Base-by-base conservation (phyloP, 2,888 invertebrate species). In the Theodoxus fluviatilis region DNA sequence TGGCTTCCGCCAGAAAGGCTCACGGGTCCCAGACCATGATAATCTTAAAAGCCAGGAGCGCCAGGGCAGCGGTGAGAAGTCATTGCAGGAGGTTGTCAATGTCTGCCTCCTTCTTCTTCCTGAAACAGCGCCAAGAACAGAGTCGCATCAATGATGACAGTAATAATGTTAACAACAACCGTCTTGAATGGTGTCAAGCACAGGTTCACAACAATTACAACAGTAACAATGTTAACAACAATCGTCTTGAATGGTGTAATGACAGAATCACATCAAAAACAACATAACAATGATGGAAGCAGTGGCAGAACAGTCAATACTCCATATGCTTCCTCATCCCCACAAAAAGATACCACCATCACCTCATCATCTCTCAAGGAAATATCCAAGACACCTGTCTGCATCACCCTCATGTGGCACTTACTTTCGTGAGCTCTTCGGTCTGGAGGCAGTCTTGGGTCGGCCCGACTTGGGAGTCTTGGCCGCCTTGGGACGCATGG, bases 401-500 rank as follows among this genome's bases (percentile, higher is more conserved):
- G 15, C 22, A 28, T 37, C 9, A 18, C 12, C 25, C 7, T 22
- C 61, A 22, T 35, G 18, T 43, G 22, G n/a, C 66, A 69, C 80
- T 81, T 78, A 86, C 85, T 84, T 85, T 78, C 83, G 85, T 15
- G 85, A 83, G 49, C 85, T 83, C 74, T 86, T 86, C 31, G 86
- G 84, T 75, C 86, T 75, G 33, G 75, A 78, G 3, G 80, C 75
- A 64, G 81, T 80, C 78, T 85, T 78, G 69, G 84, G 78, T 76
- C 83, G 72, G 69, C 81, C 74, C 72, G 83, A 80, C 70, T 83
- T 82, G 18, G 78, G 80, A 25, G 79, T 76, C 75, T 84, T 84
- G 49, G 79, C 88, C 75, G 86, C 91, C 87, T 89, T 89, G 80
- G 87, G 90, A 87, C 83, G 80, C 73, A 86, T 74, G 28, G 86